Conservation (phyloP, 1,140 invertebrate species). For the Zaprionus camerounensis region DNA sequence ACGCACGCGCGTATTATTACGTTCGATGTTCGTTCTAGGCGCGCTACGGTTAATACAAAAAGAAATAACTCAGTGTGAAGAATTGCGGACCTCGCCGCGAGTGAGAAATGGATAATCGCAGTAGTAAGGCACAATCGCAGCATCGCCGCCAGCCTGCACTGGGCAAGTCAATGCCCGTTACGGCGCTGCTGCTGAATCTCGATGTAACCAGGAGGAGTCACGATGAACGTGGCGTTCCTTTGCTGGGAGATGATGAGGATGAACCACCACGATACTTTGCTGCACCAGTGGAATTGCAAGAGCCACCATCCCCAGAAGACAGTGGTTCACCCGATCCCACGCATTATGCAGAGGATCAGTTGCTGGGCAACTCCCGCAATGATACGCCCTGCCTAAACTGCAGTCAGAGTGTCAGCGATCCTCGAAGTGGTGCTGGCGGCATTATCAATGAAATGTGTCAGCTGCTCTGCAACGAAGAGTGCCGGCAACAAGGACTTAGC, state of each 20-base stretch:
- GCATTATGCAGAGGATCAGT: conserved; percentile 21
- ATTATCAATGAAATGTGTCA: conserved; percentile 78
- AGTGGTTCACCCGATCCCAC: conserved; percentile 20
- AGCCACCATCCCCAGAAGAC: conserved; percentile 56
- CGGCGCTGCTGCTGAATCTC: conserved; percentile 69
- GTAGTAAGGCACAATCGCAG: conserved; percentile 41
- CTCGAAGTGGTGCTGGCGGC: conserved; percentile 22
- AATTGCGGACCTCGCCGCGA: conserved; percentile 34
- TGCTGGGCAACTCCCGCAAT: conserved; percentile 41
- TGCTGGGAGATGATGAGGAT: conserved; percentile 38
- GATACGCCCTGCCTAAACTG: conserved; percentile 67
- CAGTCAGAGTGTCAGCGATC: conserved; percentile 33
- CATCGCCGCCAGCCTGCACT: conserved; percentile 72
- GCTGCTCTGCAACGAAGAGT: conserved; percentile 68
- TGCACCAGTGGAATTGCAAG: conserved; percentile 38
- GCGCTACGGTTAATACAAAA: conserved; percentile 25
- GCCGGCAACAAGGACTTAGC: conserved; percentile 62
- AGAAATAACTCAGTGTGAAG: conserved; percentile 1
- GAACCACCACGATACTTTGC: conserved; percentile 71
- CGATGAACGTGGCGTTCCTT: conserved; percentile 15
- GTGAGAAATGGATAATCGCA: conserved; percentile 54
- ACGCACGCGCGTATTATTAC: conserved; percentile 79
- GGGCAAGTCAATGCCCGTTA: conserved; percentile 82
- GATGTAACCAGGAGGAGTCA: conserved; percentile 34
- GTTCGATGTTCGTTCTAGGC: conserved; percentile 70